Conservation (phyloP, 1,140 invertebrate species). For the Drosophila parabipectinata region DNA sequence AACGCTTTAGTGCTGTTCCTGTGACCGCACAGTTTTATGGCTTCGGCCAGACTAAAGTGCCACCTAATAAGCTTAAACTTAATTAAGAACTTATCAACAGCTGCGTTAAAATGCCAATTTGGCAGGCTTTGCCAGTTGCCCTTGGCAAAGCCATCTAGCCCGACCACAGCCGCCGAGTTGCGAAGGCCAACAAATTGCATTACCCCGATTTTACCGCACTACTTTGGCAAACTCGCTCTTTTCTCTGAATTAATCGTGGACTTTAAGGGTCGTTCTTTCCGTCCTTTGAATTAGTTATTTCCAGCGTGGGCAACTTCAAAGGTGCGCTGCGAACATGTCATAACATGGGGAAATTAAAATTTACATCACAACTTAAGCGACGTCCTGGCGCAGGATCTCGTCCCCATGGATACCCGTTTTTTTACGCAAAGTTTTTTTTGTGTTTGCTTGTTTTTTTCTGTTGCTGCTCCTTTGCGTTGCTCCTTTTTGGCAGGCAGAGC, state of each 20-base stretch:
- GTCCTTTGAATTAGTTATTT: conserved; percentile 7
- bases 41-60: conserved; percentile 49
- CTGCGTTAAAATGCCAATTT: conserved; percentile 66
- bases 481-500: conserved; percentile 57
- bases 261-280: conserved; percentile 12
- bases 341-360: conserved; percentile 79
- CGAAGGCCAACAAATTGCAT: conserved; percentile 16
- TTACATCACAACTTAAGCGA: conserved; percentile 79
- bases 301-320: conserved; percentile 55
- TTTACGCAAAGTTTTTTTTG: not conserved
- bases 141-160: conserved; percentile 15
- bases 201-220: conserved; percentile 10
- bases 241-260: not conserved
- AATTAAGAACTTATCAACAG: conserved; percentile 81
- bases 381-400: conserved; percentile 31
- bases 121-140: conserved; percentile 39
- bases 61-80: conserved; percentile 70
- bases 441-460: not conserved
- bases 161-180: conserved; percentile 6
- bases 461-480: not conserved
- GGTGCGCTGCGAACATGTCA: conserved; percentile 63
- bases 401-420: conserved; percentile 18
- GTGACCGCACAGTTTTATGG: conserved; percentile 28
- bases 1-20: conserved; percentile 8
- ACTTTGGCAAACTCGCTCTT: not conserved